phyloP scores from a whole-genome alignment of 2,113 vertebrate species.

The Spea bombifrons region DNA sequence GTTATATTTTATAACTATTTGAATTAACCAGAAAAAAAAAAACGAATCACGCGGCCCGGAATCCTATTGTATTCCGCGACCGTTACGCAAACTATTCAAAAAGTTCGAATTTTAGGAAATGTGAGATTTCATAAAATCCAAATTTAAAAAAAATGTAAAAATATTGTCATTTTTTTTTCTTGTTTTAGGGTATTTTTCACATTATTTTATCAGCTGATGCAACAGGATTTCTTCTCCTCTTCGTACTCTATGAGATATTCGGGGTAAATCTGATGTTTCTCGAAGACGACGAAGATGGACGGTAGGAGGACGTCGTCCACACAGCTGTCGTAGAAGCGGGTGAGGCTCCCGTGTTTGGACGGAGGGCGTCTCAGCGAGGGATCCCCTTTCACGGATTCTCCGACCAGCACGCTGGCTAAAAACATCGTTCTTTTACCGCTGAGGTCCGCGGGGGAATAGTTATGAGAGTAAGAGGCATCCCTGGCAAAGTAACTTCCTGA shows the following conservation, averaged over 20 bases:
- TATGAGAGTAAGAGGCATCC: constrained; percentile 61
- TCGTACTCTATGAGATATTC: constrained; percentile 61
- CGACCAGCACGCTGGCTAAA: constrained; percentile 60
- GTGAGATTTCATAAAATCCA: too few species aligned
- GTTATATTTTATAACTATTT: too few species aligned
- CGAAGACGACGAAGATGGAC: constrained; percentile 71
- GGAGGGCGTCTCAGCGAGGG: constrained; percentile 49
- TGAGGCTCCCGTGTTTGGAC: constrained; percentile 46
- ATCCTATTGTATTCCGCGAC: too few species aligned
- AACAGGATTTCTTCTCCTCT: constrained; percentile 1
- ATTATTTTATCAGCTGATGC: background rate
- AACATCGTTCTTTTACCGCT: constrained; percentile 53
- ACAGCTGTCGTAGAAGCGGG: constrained; percentile 62
- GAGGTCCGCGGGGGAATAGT: constrained; percentile 8
- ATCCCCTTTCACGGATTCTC: constrained; percentile 54
- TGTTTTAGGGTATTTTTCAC: too few species aligned
- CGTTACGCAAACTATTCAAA: too few species aligned
- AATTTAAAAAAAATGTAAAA: too few species aligned
- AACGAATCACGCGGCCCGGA: too few species aligned
- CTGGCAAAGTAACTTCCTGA: constrained; percentile 71
- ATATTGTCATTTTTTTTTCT: too few species aligned
- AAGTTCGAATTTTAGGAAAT: too few species aligned
- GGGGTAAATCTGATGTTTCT: constrained; percentile 71
- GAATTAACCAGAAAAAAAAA: too few species aligned
- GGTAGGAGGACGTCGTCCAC: constrained; percentile 54